Evolutionary conservation across 2,797 vertebrate genomes (phyloP), one percentile per base, ranked within the genome.

Genomic region (Zalophus californianus): DNA sequence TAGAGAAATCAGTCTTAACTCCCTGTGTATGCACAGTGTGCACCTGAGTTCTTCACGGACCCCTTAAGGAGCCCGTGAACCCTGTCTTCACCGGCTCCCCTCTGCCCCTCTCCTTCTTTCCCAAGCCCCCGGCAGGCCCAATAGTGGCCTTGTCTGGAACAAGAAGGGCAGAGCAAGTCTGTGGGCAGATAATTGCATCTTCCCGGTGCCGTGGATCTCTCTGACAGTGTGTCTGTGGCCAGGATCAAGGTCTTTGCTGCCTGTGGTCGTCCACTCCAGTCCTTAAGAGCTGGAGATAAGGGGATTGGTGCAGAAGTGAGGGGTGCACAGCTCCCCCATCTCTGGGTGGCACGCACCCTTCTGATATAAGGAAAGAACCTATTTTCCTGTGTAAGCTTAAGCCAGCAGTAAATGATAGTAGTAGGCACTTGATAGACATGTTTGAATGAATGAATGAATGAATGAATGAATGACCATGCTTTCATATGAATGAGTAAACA

Each of bases 1-100:
- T 48, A 27, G 10, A n/a, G 9, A 27, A 25, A 1, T 77, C 7
- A 14, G 3, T 38, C 86, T 32, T 73, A 21, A 7, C 25, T 50
- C 4, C 0, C 44, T 15, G 20, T 11, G 13, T 20, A 0, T 7
- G 2, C 5, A 0, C 0, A 3, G 16, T 64, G 20, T 58, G 9
- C 32, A 8, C 52, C 72, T 35, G 64, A 21, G 21, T 14, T 6
- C 38, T 85, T 92, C 7, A 15, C 2, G 2, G 4, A 29, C 41
- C 7, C 0, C 2, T 60, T 38, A 62, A 38, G 25, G 7, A 11
- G 1, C 80, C 1, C 1, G 0, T 44, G 13, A 60, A 35, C 58
- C 20, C 3, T 7, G 14, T 50, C 50, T 52, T 16, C 27, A 54
- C 21, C 54, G 9, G 1, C n/a, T 56, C 38, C 21, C 70, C 13